Evolutionary conservation across 2,113 vertebrate genomes (phyloP).

Genomic region (Xenus cinereus): DNA sequence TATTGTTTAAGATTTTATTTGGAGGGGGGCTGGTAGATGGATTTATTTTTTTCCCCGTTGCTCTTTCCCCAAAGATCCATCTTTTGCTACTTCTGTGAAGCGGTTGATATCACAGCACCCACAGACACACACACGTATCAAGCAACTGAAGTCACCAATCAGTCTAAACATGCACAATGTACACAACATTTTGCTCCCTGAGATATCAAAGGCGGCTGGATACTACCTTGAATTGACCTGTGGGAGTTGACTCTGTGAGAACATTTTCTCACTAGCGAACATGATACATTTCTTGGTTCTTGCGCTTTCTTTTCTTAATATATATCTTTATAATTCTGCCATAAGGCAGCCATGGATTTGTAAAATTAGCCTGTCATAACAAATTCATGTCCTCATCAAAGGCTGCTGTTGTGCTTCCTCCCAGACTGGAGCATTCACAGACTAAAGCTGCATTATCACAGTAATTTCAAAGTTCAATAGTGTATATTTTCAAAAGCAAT

Average conservation of each 20-base stretch:
- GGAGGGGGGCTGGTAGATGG: background rate
- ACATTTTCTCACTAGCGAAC: constrained; percentile 12
- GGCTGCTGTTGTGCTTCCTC: constrained; percentile 44
- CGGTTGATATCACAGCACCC: background rate
- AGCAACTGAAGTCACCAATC: background rate
- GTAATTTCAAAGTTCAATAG: constrained; percentile 55
- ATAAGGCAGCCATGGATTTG: constrained; percentile 56
- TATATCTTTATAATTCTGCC: constrained; percentile 48
- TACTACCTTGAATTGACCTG: constrained; percentile 13
- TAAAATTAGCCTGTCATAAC: constrained; percentile 69
- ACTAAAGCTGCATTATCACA: constrained; percentile 37
- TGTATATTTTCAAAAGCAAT: constrained; percentile 56
- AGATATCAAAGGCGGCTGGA: background rate
- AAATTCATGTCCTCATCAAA: constrained; percentile 71
- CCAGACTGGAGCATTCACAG: constrained; percentile 27
- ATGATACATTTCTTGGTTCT: background rate
- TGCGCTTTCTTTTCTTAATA: background rate
- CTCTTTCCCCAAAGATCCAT: background rate
- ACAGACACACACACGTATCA: background rate
- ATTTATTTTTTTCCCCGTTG: background rate
- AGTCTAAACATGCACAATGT: background rate
- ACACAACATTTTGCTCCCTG: background rate
- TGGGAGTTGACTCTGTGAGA: background rate
- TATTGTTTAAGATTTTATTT: background rate
- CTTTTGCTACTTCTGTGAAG: background rate